These are phyloP conservation scores for Patella caerulea DNA, from an alignment of 2,888 invertebrate genomes.

Conservation along the genomic window DNA sequence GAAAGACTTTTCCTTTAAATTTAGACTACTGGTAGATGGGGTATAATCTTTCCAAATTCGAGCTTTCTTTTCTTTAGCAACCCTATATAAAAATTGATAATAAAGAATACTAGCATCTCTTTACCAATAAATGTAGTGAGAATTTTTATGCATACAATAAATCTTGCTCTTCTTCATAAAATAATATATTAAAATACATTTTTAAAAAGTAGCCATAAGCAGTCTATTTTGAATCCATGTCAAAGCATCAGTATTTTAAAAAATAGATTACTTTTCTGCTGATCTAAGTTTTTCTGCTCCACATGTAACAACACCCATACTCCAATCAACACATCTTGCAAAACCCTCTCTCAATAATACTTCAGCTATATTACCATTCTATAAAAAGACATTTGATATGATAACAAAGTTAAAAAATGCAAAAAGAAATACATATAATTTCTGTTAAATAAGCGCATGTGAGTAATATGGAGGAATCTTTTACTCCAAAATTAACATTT, in stretches of 20 bases:
- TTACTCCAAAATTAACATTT: too few relatives aligned
- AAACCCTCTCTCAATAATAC: slow-evolving; percentile 89
- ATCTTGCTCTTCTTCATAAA: too few relatives aligned
- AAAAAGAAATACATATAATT: too few relatives aligned
- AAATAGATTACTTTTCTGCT: slow-evolving; percentile 80
- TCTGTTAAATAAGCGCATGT: too few relatives aligned
- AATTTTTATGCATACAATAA: too few relatives aligned
- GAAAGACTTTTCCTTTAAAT: slow-evolving; percentile 66
- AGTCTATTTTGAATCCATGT: too few relatives aligned
- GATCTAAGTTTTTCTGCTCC: slow-evolving; percentile 87
- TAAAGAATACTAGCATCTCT: too few relatives aligned
- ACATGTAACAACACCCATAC: slow-evolving; percentile 85
- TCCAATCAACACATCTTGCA: slow-evolving; percentile 95
- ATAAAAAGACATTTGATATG: slow-evolving; percentile 29
- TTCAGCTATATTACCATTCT: slow-evolving; percentile 91
- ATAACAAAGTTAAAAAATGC: neutral
- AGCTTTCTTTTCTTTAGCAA: slow-evolving; percentile 88
- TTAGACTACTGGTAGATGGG: slow-evolving; percentile 72
- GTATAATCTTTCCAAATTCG: slow-evolving; percentile 94
- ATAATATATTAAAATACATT: too few relatives aligned
- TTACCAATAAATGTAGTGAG: too few relatives aligned
- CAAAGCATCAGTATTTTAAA: too few relatives aligned
- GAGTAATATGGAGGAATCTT: too few relatives aligned
- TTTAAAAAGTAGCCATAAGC: too few relatives aligned
- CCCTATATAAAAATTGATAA: slow-evolving; percentile 54